Base-by-base conservation (phyloP, 2,888 invertebrate species). In the Leptarthrus brevirostris region DNA sequence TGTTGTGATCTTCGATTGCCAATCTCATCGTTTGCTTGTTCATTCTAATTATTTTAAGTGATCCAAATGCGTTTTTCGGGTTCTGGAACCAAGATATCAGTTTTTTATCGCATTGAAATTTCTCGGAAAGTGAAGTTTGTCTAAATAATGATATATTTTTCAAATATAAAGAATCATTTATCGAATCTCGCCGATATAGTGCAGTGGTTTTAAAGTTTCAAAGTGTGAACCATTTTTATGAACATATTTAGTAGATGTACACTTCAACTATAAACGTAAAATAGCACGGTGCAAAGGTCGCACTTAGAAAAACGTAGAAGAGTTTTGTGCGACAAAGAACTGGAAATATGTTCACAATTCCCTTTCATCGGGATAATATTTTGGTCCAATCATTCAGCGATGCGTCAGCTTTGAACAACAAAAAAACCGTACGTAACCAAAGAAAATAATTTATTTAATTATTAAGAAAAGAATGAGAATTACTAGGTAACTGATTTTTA, bases 381-480 rank as follows among this genome's bases (percentile, higher is more conserved):
- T 80, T 87, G 74, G 88, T 88, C 76, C 85, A 87, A 76, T 89
- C 89, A 18, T 87, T 89, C 77, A 90, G 90, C 77, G 91, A 91
- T 85, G 90, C 91, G 3, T 90, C 90, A 2, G 86, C 88, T 74
- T 86, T 89, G 72, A 87, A 87, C 79, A 86, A 87, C 73, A 88
- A 88, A 79, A 82, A 85, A 72, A 83, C 88, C 86, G 89, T 89
- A 88, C 80, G 84, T 85, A 81, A 75, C 34, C 16, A 36, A 47
- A 40, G 40, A 20, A 22, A 36, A 34, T 40, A 16, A n/a, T 40
- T 20, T 18, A 61, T 20, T 24, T 54, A n/a, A n/a, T n/a, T n/a
- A n/a, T n/a, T n/a, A n/a, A n/a, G n/a, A n/a, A n/a, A n/a, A n/a
- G n/a, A n/a, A n/a, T n/a, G n/a, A n/a, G n/a, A n/a, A n/a, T n/a